A percentile compares a stretch with the other conserved stretches of the same genome.
Evolutionary conservation across 2,888 invertebrate species (phyloP).

Genomic region (Lasioglossum pauxillum): DNA sequence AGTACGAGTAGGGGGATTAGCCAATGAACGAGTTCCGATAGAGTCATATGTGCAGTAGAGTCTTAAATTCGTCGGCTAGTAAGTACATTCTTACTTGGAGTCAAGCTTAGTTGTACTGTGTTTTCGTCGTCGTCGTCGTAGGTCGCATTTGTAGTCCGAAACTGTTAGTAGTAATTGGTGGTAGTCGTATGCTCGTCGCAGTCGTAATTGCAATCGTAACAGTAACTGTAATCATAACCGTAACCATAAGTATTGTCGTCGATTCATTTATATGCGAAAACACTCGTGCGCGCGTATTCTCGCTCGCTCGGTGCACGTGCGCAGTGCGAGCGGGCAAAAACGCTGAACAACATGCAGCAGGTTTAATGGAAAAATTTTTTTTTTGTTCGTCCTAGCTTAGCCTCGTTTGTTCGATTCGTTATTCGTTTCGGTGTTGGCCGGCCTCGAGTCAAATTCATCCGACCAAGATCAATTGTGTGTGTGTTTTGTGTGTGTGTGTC

Average conservation of each 20-base stretch:
- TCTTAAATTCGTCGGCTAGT: too few relatives aligned
- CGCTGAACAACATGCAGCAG: background rate
- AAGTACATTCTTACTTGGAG: too few relatives aligned
- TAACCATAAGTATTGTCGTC: conserved; percentile 68
- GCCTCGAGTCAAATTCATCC: background rate
- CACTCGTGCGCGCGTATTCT: background rate
- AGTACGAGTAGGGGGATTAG: too few relatives aligned
- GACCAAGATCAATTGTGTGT: conserved; percentile 4
- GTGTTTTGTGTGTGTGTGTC: background rate
- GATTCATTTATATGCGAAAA: conserved; percentile 48
- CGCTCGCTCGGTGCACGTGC: too few relatives aligned
- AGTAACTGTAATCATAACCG: conserved; percentile 20
- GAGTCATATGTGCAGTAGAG: too few relatives aligned
- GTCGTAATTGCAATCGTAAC: conserved; percentile 23
- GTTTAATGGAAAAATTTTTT: background rate
- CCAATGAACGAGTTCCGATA: too few relatives aligned
- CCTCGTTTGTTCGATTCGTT: background rate
- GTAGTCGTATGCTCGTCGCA: background rate
- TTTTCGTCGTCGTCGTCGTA: background rate
- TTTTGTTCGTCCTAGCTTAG: background rate
- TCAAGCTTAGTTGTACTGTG: background rate
- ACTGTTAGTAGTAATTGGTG: background rate
- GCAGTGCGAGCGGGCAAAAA: background rate
- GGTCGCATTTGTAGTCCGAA: conserved; percentile 2
- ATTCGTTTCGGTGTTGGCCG: background rate